Percentiles rank a stretch among this genome's conserved stretches.
These are phyloP conservation scores for Cynopterus sphinx DNA, from an alignment of 2,797 vertebrate species.

Conservation along the genomic window DNA sequence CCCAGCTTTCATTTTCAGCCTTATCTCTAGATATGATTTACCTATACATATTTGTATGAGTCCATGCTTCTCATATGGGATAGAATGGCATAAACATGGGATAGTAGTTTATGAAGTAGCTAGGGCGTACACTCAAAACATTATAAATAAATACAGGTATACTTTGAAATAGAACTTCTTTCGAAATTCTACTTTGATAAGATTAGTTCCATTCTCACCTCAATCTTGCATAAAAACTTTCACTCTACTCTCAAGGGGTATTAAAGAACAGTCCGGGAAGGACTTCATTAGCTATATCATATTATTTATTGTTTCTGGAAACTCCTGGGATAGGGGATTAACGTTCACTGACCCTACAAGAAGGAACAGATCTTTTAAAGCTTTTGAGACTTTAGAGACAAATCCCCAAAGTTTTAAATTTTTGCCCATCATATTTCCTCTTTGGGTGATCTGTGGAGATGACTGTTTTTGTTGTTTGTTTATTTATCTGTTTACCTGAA, in stretches of 20 bases:
- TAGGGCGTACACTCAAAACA: background rate
- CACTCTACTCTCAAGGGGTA: background rate
- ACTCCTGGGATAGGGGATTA: background rate
- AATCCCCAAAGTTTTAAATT: background rate
- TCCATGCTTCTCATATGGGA: background rate
- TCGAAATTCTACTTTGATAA: slow-evolving; percentile 2
- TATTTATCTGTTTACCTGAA: background rate
- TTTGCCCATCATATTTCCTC: background rate
- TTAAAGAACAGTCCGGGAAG: background rate
- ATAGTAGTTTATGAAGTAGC: background rate
- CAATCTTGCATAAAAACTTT: slow-evolving; percentile 2
- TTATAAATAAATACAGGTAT: background rate
- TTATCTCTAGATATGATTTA: background rate
- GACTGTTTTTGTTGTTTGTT: background rate
- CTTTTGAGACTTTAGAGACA: background rate
- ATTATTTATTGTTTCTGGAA: background rate
- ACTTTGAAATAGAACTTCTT: background rate
- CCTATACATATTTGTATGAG: background rate
- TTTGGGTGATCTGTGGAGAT: background rate
- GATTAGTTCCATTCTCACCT: background rate
- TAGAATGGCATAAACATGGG: background rate
- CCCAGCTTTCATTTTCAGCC: background rate
- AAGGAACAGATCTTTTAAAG: background rate
- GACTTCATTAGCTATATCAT: background rate
- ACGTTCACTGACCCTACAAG: background rate